Base-by-base conservation (phyloP, 1,140 invertebrate species). In the Trypoxylus dichotomus region DNA sequence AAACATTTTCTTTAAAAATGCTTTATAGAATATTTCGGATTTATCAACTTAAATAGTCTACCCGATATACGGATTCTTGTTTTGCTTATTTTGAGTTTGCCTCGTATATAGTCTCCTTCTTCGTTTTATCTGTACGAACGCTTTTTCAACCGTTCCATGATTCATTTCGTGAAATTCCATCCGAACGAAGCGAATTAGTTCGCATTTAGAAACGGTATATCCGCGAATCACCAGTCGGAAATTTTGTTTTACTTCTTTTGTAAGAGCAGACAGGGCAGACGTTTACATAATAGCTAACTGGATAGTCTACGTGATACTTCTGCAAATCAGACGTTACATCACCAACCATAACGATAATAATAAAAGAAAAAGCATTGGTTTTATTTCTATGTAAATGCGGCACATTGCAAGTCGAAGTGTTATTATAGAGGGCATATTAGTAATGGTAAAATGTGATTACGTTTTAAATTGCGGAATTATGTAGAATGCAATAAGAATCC, bases 171-270 rank as follows among this genome's bases (percentile, higher is more conserved):
- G 60, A 24, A 68, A 27, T 68, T 68, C 21, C 60, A n/a, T 54
- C 1, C 47, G 15, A 68, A 68, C 24, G 60, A 68, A 68, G 19
- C 60, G 60, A 68, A 68, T 68, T 68, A 68, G 27, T 24, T 68
- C 27, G 19, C 60, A 24, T 68, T 68, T 68, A 68, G 11, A 68
- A 68, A 24, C 60, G 13, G 0, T 29, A 68, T 29, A 68, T 27
- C 60, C 11, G 60, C 60, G 27, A 68, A 68, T 13, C 60, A n/a
- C 19, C 21, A 68, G 27, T 25, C 60, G 21, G 60, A 68, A 54
- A 54, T 54, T 54, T 19, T 54, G 47, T 54, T 54, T 54, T 54
- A 15, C 47, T 54, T 5, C 2, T 54, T 54, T 54, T 54, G 19
- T 19, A 6, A n/a, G 47, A 54, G 19, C 47, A 54, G 47, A 15